phyloP scores from a whole-genome alignment of 1,140 invertebrate species.

The Trichonephila inaurata region DNA sequence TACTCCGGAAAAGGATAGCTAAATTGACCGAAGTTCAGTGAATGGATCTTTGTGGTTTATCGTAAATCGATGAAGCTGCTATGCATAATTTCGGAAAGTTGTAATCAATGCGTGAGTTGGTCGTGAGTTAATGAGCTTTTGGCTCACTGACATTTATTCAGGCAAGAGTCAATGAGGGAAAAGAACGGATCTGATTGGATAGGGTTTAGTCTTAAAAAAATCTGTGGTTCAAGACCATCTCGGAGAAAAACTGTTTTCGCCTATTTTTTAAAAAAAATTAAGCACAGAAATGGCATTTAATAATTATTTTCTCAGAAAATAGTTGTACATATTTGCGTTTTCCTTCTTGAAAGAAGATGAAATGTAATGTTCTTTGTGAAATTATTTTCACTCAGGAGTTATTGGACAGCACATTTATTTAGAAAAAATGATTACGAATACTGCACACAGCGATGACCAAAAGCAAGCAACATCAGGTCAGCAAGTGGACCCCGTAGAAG shows the following conservation, averaged over 20 bases:
- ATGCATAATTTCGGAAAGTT: not conserved
- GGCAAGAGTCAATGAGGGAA: not conserved
- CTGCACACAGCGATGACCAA: too few species aligned
- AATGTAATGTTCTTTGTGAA: too few species aligned
- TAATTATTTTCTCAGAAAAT: too few species aligned
- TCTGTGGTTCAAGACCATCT: not conserved
- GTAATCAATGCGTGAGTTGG: not conserved
- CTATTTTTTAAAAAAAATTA: not conserved
- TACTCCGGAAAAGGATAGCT: not conserved
- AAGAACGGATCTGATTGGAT: not conserved
- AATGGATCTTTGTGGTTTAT: not conserved
- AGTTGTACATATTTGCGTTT: too few species aligned
- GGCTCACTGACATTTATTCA: slow-evolving; percentile 2
- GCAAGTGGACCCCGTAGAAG: too few species aligned
- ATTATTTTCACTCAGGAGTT: too few species aligned
- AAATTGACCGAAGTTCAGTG: slow-evolving; percentile 26
- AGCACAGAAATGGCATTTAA: too few species aligned
- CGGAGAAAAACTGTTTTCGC: not conserved
- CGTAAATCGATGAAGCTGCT: slow-evolving; percentile 1
- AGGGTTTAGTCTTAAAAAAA: not conserved
- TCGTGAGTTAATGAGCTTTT: not conserved
- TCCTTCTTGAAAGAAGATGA: too few species aligned
- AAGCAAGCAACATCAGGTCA: too few species aligned
- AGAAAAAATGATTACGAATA: too few species aligned
- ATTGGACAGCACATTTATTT: too few species aligned